Evolutionary conservation across 2,888 invertebrate species (phyloP).

Genomic region (Apamea anceps): DNA sequence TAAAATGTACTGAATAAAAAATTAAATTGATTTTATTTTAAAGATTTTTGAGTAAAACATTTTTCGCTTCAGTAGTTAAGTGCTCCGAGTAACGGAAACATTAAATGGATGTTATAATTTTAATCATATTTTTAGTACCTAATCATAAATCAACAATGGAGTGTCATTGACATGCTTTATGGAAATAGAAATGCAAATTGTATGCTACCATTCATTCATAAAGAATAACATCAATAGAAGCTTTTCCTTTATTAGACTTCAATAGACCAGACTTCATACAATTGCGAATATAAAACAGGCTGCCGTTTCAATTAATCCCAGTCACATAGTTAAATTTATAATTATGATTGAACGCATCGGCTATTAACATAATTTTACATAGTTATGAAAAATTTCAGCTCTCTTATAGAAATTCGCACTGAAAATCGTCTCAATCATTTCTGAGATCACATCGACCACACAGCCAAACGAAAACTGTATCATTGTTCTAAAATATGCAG

Average conservation of each 20-base stretch:
- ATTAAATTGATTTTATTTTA: neutral
- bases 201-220: slow-evolving; percentile 50
- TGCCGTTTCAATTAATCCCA: slow-evolving; percentile 5
- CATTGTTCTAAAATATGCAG: slow-evolving; percentile 11
- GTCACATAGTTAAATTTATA: neutral
- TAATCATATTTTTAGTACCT: slow-evolving; percentile 17
- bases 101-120: slow-evolving; percentile 25
- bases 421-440: neutral
- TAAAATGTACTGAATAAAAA: neutral
- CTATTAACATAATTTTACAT: neutral
- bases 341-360: neutral
- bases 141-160: slow-evolving; percentile 48
- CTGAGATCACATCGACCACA: neutral
- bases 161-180: slow-evolving; percentile 30
- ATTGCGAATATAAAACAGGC: slow-evolving; percentile 33
- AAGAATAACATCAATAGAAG: slow-evolving; percentile 49
- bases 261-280: slow-evolving; percentile 38
- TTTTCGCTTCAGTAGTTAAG: slow-evolving; percentile 13
- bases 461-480: neutral
- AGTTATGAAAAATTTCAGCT: neutral
- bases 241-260: slow-evolving; percentile 42
- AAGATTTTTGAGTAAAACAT: neutral
- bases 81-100: slow-evolving; percentile 22
- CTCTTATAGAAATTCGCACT: neutral
- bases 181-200: slow-evolving; percentile 51